These are phyloP conservation scores for Drosophila imparisetae DNA, from an alignment of 2,888 invertebrate genomes.

Conservation along the genomic window DNA sequence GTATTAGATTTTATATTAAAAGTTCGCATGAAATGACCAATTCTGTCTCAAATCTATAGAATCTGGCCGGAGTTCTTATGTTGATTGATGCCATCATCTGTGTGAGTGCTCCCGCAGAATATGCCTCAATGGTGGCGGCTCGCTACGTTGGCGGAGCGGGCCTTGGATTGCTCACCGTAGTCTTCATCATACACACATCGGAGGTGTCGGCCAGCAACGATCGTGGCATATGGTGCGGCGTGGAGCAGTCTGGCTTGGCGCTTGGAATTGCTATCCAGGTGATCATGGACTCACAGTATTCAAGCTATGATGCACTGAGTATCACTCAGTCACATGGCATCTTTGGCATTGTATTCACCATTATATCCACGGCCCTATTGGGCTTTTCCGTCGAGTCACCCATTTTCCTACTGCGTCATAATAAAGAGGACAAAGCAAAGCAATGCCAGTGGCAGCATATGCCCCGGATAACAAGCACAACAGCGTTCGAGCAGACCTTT, in stretches of 20 bases:
- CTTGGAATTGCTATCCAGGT: conserved; percentile 73
- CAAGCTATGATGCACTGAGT: neutral
- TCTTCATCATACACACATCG: conserved; percentile 71
- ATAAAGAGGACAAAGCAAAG: conserved; percentile 66
- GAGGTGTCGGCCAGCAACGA: conserved; percentile 51
- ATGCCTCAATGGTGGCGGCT: conserved; percentile 61
- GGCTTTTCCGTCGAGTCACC: conserved; percentile 71
- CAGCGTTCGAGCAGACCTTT: conserved; percentile 41
- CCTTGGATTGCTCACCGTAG: conserved; percentile 67
- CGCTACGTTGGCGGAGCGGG: conserved; percentile 78
- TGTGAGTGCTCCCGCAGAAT: conserved; percentile 57
- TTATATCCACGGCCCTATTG: conserved; percentile 38
- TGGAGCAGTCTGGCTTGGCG: conserved; percentile 69
- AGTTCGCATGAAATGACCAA: accelerated
- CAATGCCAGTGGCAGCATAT: conserved; percentile 46
- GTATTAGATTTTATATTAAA: conserved; percentile 1
- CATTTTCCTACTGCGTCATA: conserved; percentile 64
- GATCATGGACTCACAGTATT: conserved; percentile 58
- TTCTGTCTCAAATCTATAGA: conserved; percentile 17
- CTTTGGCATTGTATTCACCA: conserved; percentile 57
- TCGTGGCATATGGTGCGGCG: conserved; percentile 62
- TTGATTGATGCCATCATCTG: conserved; percentile 72
- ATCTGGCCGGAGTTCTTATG: conserved; percentile 54
- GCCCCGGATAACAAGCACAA: conserved; percentile 1
- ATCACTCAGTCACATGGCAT: conserved; percentile 72